A percentile compares a stretch with the other conserved stretches of the same genome.
Conservation (phyloP, 2,113 vertebrate species). For the Camarhynchus parvulus region DNA sequence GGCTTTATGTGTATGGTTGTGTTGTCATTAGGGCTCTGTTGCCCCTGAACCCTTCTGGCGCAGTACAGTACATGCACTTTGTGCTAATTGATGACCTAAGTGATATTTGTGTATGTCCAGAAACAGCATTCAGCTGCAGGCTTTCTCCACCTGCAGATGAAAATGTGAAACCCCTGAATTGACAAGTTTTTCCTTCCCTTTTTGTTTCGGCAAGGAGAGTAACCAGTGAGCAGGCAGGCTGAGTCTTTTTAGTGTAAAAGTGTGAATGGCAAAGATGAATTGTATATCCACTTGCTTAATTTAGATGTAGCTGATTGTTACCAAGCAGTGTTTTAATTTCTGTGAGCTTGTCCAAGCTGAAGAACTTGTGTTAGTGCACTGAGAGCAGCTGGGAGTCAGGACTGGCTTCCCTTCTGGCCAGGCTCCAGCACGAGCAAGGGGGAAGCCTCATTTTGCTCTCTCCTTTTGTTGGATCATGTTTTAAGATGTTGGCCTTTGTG, state of each 20-base stretch:
- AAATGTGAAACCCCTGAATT: not conserved
- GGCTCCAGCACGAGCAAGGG: fast-evolving
- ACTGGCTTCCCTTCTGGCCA: not conserved
- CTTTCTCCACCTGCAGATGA: not conserved
- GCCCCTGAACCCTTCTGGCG: not conserved
- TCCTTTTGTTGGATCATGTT: not conserved
- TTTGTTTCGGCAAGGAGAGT: not conserved
- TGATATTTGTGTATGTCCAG: not conserved
- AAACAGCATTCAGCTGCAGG: not conserved
- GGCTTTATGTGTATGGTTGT: not conserved
- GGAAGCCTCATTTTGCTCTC: fast-evolving
- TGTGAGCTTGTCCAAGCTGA: not conserved
- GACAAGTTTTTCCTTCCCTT: not conserved
- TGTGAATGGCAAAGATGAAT: not conserved
- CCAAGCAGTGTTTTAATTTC: not conserved
- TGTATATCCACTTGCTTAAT: not conserved
- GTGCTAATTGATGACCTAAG: not conserved
- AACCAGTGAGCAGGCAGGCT: fast-evolving
- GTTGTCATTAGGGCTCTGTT: not conserved
- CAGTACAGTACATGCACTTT: not conserved
- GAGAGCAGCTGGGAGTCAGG: fast-evolving
- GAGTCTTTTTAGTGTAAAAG: not conserved
- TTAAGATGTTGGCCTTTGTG: not conserved
- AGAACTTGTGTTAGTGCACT: fast-evolving
- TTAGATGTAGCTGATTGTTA: not conserved